These are phyloP conservation scores for Antheraea assamensis DNA, from an alignment of 2,888 invertebrate species.

Conservation along the genomic window DNA sequence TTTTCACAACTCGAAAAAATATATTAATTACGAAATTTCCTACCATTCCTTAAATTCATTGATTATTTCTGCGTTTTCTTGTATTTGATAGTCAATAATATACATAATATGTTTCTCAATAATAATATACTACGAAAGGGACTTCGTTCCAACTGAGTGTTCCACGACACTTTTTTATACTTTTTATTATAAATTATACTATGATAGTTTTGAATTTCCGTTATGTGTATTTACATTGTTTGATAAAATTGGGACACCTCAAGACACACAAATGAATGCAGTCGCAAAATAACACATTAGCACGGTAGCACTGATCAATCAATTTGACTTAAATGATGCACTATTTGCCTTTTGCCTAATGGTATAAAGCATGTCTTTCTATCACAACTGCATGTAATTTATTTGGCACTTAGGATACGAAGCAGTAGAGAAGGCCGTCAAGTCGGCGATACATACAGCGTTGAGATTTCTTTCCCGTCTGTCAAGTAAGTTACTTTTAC, in stretches of 20 bases:
- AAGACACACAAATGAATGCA: not conserved
- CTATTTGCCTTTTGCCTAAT: constrained; percentile 39
- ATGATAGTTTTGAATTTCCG: constrained; percentile 21
- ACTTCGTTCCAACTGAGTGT: too few species aligned
- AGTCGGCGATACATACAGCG: constrained; percentile 94
- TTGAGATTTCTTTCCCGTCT: constrained; percentile 95
- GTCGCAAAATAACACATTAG: constrained; percentile 18
- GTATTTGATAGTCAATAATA: too few species aligned
- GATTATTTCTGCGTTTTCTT: too few species aligned
- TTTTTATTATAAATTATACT: constrained; percentile 38
- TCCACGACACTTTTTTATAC: too few species aligned
- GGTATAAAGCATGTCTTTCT: constrained; percentile 66
- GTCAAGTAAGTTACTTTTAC: constrained; percentile 89
- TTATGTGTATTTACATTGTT: not conserved
- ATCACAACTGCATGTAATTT: constrained; percentile 78
- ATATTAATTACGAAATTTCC: too few species aligned
- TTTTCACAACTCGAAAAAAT: too few species aligned
- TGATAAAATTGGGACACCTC: not conserved
- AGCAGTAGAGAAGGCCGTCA: constrained; percentile 90
- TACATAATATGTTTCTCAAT: too few species aligned
- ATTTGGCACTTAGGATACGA: constrained; percentile 85
- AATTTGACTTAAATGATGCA: constrained; percentile 31
- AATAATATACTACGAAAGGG: too few species aligned
- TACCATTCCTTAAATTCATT: too few species aligned
- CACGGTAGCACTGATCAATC: constrained; percentile 12